A percentile compares a stretch with the other conserved stretches of the same genome.
Evolutionary conservation across 2,888 invertebrate species (phyloP).

Genomic region (Chirona hameri): DNA sequence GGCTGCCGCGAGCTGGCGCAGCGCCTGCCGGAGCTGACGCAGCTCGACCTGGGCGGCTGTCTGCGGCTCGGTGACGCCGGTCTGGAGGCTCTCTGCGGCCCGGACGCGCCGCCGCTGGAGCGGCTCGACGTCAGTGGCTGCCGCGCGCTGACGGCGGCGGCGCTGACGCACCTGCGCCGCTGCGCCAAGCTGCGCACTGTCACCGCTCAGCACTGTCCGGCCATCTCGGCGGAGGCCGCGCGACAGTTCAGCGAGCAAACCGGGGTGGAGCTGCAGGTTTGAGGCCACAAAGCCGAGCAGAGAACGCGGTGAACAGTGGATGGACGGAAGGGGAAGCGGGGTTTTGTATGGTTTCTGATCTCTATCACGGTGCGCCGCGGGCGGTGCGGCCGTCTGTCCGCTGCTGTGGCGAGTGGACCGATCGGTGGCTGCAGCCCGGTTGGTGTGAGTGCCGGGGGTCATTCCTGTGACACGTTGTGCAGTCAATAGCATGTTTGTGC

Average conservation of each 20-base stretch:
- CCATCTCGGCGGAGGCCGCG: neutral
- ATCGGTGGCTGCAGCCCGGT: no score
- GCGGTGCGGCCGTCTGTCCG: no score
- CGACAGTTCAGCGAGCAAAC: neutral
- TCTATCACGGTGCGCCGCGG: no score
- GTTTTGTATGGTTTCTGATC: no score
- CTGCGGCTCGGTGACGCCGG: conserved; percentile 36
- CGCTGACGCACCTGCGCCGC: neutral
- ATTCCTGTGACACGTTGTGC: no score
- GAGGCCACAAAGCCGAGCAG: neutral
- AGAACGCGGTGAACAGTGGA: no score
- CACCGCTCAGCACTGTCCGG: neutral
- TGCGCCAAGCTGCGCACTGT: neutral
- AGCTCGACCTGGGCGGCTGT: conserved; percentile 38
- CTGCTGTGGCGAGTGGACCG: no score
- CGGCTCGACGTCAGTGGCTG: neutral
- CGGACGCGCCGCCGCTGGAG: neutral
- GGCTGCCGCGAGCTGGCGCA: conserved; percentile 35
- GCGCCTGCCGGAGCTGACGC: conserved; percentile 34
- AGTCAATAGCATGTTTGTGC: no score
- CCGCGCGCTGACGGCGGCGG: neutral
- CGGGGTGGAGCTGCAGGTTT: neutral
- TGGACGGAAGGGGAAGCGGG: no score
- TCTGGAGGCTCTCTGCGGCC: conserved; percentile 34
- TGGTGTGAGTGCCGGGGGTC: no score